Evolutionary conservation across 35 echinoderm and acorn worm species (phyloP).

Genomic region (Heliocidaris erythrogramma): DNA sequence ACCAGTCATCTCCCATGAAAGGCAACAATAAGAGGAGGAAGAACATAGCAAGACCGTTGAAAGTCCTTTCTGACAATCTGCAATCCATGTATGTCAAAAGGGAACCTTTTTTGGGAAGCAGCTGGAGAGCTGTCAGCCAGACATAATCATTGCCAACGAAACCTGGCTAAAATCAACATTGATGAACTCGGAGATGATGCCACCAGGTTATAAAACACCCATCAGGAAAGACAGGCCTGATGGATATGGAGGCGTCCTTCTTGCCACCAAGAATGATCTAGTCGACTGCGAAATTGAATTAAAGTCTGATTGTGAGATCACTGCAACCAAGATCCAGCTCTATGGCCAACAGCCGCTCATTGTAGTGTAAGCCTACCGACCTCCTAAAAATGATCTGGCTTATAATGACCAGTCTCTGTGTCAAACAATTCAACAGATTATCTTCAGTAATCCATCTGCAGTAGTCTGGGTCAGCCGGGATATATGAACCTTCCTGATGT

Average conservation of each 20-base stretch:
- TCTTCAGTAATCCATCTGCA: conserved; percentile 33
- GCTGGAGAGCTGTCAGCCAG: conserved; percentile 2
- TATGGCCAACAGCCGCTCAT: conserved; percentile 24
- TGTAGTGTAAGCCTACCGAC: conserved; percentile 33
- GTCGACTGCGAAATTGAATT: conserved; percentile 44
- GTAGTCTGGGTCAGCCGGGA: conserved; percentile 58
- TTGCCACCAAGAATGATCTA: conserved; percentile 50
- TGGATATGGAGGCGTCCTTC: conserved; percentile 12
- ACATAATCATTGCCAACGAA: conserved; percentile 54
- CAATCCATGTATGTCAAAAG: too few relatives aligned
- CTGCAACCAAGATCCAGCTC: conserved; percentile 43
- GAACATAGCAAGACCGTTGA: too few relatives aligned
- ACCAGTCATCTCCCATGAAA: conserved; percentile 50
- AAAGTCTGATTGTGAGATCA: conserved; percentile 25
- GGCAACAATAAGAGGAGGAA: conserved; percentile 9
- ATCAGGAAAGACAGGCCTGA: conserved; percentile 22
- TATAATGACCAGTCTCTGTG: conserved; percentile 50
- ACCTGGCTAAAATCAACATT: conserved; percentile 52
- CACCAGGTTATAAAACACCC: conserved; percentile 25
- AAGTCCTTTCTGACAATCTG: too few relatives aligned
- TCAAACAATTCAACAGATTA: conserved; percentile 10
- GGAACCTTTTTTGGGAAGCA: too few relatives aligned
- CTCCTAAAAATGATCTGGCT: conserved; percentile 36
- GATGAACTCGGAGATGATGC: conserved; percentile 40
- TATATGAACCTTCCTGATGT: conserved; percentile 58